A percentile compares a stretch with the other conserved stretches of the same genome.
Conservation (phyloP, 2,888 invertebrate genomes). For the Drosophila diplacantha region DNA sequence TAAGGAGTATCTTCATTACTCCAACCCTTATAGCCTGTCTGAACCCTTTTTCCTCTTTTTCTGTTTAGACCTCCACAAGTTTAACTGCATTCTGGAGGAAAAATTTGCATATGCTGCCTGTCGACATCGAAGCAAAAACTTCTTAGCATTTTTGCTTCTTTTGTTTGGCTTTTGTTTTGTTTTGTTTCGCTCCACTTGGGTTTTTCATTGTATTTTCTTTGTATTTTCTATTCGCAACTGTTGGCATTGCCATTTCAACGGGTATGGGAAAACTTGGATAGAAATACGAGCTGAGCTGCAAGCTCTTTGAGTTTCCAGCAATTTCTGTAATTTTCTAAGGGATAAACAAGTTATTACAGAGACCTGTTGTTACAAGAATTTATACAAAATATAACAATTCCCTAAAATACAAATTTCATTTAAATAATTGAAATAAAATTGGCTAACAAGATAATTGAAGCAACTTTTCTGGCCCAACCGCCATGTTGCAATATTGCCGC, state of each 20-base stretch:
- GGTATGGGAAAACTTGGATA: constrained; percentile 35
- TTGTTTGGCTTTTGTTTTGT: constrained; percentile 44
- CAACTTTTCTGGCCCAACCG: constrained; percentile 56
- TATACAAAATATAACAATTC: no score
- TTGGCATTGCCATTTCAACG: constrained; percentile 50
- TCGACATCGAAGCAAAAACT: constrained; percentile 49
- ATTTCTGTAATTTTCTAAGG: constrained; percentile 63
- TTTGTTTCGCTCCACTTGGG: constrained; percentile 52
- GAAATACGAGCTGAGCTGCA: constrained; percentile 44
- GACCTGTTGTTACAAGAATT: no score
- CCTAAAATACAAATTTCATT: background rate
- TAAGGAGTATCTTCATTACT: constrained; percentile 35
- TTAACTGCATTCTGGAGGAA: constrained; percentile 37
- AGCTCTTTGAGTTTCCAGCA: constrained; percentile 34
- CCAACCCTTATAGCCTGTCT: background rate
- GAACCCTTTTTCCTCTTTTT: constrained; percentile 26
- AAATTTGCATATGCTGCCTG: constrained; percentile 68
- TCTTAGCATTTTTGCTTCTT: constrained; percentile 41
- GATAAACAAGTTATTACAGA: constrained; percentile 51
- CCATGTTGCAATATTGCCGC: constrained; percentile 26
- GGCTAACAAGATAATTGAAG: constrained; percentile 46
- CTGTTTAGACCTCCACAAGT: constrained; percentile 10
- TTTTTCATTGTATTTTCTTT: constrained; percentile 11
- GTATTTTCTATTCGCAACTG: constrained; percentile 46
- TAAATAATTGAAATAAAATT: constrained; percentile 61